These are phyloP conservation scores for Dendronephthya gigantea DNA, from an alignment of 64 coral and sea anemone species.

Conservation along the genomic window DNA sequence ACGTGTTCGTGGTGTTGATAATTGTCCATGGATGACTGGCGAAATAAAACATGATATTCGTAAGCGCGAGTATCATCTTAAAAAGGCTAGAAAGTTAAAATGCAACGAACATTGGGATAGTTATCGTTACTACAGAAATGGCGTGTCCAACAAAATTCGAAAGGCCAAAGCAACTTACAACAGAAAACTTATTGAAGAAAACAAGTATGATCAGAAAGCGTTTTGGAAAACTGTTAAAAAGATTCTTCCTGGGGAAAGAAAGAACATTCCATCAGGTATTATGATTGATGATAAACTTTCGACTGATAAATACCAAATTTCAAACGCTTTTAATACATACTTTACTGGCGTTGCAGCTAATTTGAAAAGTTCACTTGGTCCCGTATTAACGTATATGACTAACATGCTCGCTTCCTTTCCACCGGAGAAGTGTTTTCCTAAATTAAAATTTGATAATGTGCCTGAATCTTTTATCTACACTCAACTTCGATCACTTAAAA, in stretches of 20 bases:
- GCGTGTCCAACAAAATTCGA: background rate
- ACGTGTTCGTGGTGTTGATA: background rate
- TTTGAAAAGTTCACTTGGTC: too few relatives aligned
- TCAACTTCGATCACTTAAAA: too few relatives aligned
- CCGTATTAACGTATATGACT: too few relatives aligned
- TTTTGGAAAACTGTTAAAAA: background rate
- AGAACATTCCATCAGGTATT: background rate
- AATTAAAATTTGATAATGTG: too few relatives aligned
- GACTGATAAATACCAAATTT: too few relatives aligned
- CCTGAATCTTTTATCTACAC: too few relatives aligned
- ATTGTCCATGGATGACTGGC: slow-evolving; percentile 16
- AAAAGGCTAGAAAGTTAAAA: background rate
- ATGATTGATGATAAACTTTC: background rate
- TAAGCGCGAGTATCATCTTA: background rate
- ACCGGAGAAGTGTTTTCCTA: too few relatives aligned
- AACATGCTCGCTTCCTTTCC: too few relatives aligned
- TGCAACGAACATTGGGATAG: background rate
- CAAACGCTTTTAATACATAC: too few relatives aligned
- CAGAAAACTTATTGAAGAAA: background rate
- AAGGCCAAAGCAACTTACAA: background rate
- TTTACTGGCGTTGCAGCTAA: too few relatives aligned
- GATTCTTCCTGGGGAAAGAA: background rate
- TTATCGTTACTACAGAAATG: background rate
- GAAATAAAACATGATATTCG: background rate
- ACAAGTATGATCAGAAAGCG: background rate